Percentiles rank a stretch among this genome's conserved stretches.
Evolutionary conservation across 1,140 invertebrate genomes (phyloP).

Genomic region (Tetragnatha versicolor): DNA sequence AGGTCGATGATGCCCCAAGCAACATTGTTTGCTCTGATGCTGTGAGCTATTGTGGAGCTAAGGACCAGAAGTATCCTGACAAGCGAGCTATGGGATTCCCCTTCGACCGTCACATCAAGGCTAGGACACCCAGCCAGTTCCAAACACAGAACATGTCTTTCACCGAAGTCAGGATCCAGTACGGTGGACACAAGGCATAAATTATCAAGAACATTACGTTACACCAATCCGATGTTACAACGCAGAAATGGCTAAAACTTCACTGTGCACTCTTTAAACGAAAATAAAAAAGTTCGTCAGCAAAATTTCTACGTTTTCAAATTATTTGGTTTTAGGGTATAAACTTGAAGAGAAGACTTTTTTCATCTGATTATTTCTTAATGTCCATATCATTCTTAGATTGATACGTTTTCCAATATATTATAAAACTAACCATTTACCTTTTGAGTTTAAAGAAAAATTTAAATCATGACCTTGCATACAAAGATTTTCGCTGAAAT

Average conservation of each 20-base stretch:
- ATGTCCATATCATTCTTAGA: no score
- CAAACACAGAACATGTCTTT: conserved; percentile 75
- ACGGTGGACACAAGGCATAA: conserved; percentile 30
- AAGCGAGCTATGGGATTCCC: conserved; percentile 51
- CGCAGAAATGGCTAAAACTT: neutral
- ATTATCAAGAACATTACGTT: neutral
- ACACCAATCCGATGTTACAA: neutral
- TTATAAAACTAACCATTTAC: no score
- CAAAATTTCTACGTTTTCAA: no score
- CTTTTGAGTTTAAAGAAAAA: no score
- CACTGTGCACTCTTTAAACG: no score
- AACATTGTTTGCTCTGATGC: conserved; percentile 42
- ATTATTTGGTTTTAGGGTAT: no score
- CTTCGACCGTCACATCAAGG: conserved; percentile 67
- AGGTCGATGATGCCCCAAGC: conserved; percentile 12
- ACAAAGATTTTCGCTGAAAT: no score
- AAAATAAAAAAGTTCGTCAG: no score
- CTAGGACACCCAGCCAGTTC: conserved; percentile 70
- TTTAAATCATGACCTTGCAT: no score
- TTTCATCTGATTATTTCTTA: no score
- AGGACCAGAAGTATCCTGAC: conserved; percentile 49
- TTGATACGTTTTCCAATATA: no score
- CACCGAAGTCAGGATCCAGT: conserved; percentile 64
- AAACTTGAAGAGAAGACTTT: no score
- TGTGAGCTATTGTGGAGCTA: conserved; percentile 53